Evolutionary conservation across 2,797 vertebrate genomes (phyloP).

Genomic region (Luscinia luscinia): DNA sequence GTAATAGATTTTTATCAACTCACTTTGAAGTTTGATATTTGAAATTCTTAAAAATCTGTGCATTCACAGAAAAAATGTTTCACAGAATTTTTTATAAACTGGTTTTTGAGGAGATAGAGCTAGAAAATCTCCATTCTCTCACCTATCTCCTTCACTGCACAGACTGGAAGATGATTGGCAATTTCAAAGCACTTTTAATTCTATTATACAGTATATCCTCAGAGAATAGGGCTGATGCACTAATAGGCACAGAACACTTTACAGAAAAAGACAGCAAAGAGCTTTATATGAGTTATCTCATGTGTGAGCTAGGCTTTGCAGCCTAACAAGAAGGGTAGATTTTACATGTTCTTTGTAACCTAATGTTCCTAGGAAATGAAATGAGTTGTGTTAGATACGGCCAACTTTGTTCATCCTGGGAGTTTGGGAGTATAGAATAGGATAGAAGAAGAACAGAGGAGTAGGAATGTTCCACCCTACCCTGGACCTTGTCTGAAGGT

Average conservation of each 20-base stretch:
- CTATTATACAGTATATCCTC: background rate
- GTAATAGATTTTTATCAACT: background rate
- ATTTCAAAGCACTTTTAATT: constrained; percentile 50
- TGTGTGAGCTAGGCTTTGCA: background rate
- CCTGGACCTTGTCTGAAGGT: background rate
- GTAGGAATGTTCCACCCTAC: background rate
- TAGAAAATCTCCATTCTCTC: background rate
- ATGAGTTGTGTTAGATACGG: background rate
- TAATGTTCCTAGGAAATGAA: background rate
- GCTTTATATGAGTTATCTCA: background rate
- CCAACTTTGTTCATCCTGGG: background rate
- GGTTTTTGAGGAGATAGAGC: background rate
- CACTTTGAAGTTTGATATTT: background rate
- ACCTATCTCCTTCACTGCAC: background rate
- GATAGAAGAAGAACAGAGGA: background rate
- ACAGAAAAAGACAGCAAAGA: background rate
- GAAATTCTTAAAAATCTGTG: background rate
- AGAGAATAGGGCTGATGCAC: background rate
- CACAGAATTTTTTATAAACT: background rate
- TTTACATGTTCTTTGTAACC: background rate
- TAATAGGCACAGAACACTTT: constrained; percentile 1
- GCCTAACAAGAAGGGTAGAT: background rate
- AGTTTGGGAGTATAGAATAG: background rate
- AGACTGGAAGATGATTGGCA: background rate
- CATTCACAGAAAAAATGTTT: background rate